Evolutionary conservation across 2,888 invertebrate species (phyloP).

Genomic region (Epinotia demarniana): DNA sequence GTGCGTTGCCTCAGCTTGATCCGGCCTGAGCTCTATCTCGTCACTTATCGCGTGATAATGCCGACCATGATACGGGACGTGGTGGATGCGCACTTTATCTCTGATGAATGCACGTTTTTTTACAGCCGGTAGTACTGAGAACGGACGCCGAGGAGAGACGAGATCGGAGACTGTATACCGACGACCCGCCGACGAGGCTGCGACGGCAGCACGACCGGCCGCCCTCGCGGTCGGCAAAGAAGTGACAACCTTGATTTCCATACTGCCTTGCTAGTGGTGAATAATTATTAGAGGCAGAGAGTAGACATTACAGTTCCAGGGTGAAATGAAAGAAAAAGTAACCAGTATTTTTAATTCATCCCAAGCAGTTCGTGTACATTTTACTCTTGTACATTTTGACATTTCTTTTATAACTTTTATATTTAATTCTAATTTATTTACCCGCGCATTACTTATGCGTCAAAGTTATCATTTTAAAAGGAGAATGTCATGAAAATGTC

Average conservation of each 20-base stretch:
- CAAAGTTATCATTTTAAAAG: background rate
- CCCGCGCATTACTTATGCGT: background rate
- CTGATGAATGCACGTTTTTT: constrained; percentile 12
- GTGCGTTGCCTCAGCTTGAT: too few species aligned
- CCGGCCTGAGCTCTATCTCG: too few species aligned
- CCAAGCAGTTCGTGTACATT: too few species aligned
- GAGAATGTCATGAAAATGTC: too few species aligned
- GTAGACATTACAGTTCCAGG: background rate
- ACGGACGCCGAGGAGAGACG: constrained; percentile 63
- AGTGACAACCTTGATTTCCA: constrained; percentile 51
- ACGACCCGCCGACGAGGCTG: constrained; percentile 73
- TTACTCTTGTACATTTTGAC: background rate
- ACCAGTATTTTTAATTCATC: background rate
- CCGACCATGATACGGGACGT: too few species aligned
- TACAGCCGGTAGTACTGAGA: constrained; percentile 64
- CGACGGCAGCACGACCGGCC: constrained; percentile 65
- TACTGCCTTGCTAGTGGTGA: constrained; percentile 15
- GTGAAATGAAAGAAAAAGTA: background rate
- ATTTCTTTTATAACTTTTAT: background rate
- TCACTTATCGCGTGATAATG: too few species aligned
- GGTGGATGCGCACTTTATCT: too few species aligned
- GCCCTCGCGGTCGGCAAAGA: constrained; percentile 55
- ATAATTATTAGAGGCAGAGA: background rate
- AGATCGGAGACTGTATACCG: constrained; percentile 63
- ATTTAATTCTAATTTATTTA: background rate